Conservation (phyloP, 2,888 invertebrate species). For the Brachyopa scutellaris region DNA sequence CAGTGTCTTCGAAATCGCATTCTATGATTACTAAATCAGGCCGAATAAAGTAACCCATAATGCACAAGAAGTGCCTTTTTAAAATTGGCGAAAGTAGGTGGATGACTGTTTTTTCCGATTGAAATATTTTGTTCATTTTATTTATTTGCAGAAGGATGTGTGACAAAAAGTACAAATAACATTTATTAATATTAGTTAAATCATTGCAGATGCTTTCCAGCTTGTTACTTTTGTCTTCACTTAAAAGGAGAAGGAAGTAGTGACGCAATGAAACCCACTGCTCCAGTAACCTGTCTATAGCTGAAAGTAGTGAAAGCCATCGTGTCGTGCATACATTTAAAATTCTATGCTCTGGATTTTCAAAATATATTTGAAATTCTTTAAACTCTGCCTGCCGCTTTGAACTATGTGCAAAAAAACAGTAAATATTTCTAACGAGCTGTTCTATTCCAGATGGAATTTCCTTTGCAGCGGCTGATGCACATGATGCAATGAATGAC, state of each 20-base stretch:
- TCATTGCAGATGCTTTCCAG: no score
- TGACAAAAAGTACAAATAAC: no score
- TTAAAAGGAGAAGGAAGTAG: no score
- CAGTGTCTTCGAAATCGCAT: slow-evolving; percentile 10
- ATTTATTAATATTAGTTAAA: no score
- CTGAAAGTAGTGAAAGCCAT: no score
- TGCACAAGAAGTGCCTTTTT: slow-evolving; percentile 14
- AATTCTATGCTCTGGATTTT: no score
- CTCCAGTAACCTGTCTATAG: no score
- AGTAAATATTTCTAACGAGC: neutral
- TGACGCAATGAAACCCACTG: no score
- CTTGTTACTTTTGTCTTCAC: no score
- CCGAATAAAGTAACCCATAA: slow-evolving; percentile 11
- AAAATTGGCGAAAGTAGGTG: slow-evolving; percentile 16
- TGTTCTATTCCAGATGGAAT: neutral
- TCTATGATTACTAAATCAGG: slow-evolving; percentile 6
- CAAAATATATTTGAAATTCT: neutral
- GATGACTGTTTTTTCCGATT: slow-evolving; percentile 1
- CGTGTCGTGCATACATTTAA: no score
- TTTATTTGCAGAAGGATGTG: no score
- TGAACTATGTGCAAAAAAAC: neutral
- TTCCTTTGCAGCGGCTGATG: neutral
- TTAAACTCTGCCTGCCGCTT: neutral
- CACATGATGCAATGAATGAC: neutral
- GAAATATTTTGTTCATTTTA: no score